A percentile compares a stretch with the other conserved stretches of the same genome.
Evolutionary conservation across 2,113 vertebrate species (phyloP).

Genomic region (Hypomesus transpacificus): DNA sequence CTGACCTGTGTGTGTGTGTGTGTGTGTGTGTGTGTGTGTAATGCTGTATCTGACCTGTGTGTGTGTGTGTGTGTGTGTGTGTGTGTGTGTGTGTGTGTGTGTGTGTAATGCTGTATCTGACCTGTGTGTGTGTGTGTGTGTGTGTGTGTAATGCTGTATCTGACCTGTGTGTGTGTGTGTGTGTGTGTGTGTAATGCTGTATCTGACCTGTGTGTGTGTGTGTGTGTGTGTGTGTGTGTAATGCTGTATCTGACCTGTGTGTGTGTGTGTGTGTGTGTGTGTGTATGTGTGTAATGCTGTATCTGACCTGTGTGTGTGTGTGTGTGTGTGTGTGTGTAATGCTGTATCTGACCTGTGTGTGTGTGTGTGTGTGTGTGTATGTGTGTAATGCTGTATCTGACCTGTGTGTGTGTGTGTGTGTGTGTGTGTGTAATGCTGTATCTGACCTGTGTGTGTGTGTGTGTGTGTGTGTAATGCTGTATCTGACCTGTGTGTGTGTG

Average conservation of each 20-base stretch:
- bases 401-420: background rate
- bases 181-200: background rate
- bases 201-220: background rate
- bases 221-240: no score
- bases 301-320: no score
- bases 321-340: background rate
- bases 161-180: no score
- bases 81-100: no score
- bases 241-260: background rate
- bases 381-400: no score
- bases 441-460: no score
- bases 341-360: background rate
- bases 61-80: no score
- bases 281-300: background rate
- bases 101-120: no score
- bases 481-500: background rate
- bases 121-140: background rate
- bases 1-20: no score
- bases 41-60: slow-evolving; percentile 3
- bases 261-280: background rate
- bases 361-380: no score
- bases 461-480: background rate
- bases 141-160: background rate
- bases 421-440: background rate
- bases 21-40: background rate